Conservation (phyloP, 2,797 vertebrate species). For the Manis javanica region DNA sequence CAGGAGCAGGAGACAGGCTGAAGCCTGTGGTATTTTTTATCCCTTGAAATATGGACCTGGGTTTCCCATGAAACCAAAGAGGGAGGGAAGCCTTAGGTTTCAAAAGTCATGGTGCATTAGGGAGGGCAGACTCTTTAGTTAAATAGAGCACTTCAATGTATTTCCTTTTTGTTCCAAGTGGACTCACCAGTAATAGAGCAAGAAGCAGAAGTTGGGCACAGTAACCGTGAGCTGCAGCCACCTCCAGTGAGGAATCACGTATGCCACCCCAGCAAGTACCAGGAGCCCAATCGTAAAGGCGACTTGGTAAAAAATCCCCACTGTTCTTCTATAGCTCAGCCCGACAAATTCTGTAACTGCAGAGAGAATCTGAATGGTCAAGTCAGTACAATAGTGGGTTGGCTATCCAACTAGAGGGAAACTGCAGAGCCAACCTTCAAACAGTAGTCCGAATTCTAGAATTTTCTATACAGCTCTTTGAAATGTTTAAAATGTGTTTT, state of each 20-base stretch:
- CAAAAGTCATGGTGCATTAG: neutral
- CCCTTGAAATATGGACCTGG: neutral
- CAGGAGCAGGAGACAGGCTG: neutral
- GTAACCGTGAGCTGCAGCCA: conserved; percentile 88
- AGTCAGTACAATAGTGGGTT: rapidly evolving
- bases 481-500: neutral
- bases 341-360: conserved; percentile 90
- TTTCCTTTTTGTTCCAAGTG: neutral
- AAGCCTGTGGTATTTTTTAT: neutral
- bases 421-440: neutral
- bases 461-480: neutral
- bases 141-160: neutral
- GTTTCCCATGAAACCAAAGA: neutral
- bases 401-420: neutral
- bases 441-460: neutral
- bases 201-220: conserved; percentile 89
- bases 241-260: conserved; percentile 87
- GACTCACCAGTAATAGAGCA: conserved; percentile 90
- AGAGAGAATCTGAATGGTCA: neutral
- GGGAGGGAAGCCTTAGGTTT: neutral
- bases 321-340: conserved; percentile 85
- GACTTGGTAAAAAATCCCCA: conserved; percentile 88
- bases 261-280: conserved; percentile 86
- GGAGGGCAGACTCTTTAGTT: neutral
- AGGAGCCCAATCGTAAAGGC: conserved; percentile 88